These are phyloP conservation scores for Odontomachus brunneus DNA, from an alignment of 1,140 invertebrate species.

Conservation along the genomic window DNA sequence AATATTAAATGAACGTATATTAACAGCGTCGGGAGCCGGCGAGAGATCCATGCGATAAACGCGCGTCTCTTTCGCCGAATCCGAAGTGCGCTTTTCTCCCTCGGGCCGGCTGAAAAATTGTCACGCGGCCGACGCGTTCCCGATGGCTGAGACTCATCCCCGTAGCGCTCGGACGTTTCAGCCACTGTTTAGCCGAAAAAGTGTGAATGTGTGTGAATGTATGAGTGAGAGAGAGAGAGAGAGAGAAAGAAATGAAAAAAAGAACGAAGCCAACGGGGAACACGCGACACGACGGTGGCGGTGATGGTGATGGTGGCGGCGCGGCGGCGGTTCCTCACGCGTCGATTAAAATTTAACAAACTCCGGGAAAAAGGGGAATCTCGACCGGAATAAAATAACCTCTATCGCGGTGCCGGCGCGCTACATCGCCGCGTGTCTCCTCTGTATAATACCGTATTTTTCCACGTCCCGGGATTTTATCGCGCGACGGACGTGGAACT, in stretches of 20 bases:
- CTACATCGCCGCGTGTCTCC: not conserved
- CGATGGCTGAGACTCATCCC: slow-evolving; percentile 34
- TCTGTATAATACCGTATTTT: slow-evolving; percentile 35
- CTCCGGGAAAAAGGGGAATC: slow-evolving; percentile 35
- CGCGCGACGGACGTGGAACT: not conserved
- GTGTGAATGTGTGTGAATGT: too few species aligned
- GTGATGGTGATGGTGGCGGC: too few species aligned
- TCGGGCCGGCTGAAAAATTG: slow-evolving; percentile 42
- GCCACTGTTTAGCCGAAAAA: slow-evolving; percentile 17
- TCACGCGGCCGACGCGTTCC: slow-evolving; percentile 29
- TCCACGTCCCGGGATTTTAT: slow-evolving; percentile 25
- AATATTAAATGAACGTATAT: slow-evolving; percentile 30
- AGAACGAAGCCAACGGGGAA: too few species aligned
- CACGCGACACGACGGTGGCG: too few species aligned
- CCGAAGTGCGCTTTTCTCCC: not conserved
- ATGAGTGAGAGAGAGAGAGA: not conserved
- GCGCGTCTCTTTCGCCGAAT: not conserved
- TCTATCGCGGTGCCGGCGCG: not conserved
- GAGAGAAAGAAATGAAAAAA: not conserved
- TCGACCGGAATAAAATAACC: slow-evolving; percentile 38
- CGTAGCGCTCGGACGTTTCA: not conserved
- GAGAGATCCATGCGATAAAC: slow-evolving; percentile 18
- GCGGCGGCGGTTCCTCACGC: slow-evolving; percentile 17
- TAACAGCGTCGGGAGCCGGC: not conserved
- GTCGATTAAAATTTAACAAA: slow-evolving; percentile 60